These are phyloP conservation scores for Mirounga angustirostris DNA, from an alignment of 2,113 vertebrate genomes.

Conservation along the genomic window DNA sequence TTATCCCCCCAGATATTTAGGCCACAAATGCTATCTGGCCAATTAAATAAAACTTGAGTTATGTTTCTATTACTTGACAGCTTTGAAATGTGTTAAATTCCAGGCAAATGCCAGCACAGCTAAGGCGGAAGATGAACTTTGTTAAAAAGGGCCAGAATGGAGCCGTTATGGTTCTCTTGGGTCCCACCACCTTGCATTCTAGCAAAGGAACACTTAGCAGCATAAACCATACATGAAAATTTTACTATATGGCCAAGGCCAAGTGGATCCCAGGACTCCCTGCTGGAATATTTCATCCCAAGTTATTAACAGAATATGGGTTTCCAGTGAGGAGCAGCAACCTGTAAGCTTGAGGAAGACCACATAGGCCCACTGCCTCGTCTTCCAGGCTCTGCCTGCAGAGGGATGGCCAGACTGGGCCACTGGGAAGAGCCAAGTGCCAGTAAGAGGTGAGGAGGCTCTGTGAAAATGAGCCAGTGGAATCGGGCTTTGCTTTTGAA, in stretches of 20 bases:
- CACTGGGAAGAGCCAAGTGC: neutral
- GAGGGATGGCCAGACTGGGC: neutral
- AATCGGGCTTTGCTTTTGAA: conserved; percentile 20
- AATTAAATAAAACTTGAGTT: neutral
- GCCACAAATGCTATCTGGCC: neutral
- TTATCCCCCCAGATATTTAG: neutral
- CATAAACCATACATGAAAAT: conserved; percentile 70
- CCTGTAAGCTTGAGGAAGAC: neutral
- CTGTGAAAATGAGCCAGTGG: neutral
- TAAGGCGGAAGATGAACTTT: conserved; percentile 56
- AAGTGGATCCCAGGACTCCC: conserved; percentile 49
- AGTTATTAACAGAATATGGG: conserved; percentile 40
- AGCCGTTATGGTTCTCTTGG: conserved; percentile 52
- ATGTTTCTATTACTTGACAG: neutral
- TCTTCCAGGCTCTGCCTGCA: neutral
- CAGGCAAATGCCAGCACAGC: neutral
- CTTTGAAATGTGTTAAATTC: conserved; percentile 67
- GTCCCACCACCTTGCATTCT: conserved; percentile 51
- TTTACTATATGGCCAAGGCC: conserved; percentile 53
- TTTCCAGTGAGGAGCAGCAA: conserved; percentile 45
- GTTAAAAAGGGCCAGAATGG: conserved; percentile 53
- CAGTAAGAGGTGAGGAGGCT: neutral
- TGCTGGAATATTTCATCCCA: conserved; percentile 48
- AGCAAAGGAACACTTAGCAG: conserved; percentile 73
- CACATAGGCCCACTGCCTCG: neutral